Percentiles rank a stretch among this genome's conserved stretches.
Evolutionary conservation across 2,888 invertebrate species (phyloP).

Genomic region (Macrophya alboannulata): DNA sequence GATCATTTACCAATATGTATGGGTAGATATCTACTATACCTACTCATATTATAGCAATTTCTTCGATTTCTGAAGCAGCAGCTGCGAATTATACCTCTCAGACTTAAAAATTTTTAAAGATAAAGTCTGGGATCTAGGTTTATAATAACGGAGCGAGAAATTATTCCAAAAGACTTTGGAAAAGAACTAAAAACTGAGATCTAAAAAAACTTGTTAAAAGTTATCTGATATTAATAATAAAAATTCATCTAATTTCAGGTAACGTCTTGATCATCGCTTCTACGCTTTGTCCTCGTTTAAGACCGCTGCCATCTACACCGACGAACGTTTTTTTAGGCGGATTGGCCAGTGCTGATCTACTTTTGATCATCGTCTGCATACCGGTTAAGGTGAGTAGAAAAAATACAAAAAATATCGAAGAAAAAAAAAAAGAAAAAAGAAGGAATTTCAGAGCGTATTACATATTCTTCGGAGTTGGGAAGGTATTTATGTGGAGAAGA

Average conservation of each 20-base stretch:
- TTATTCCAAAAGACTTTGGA: too few species aligned
- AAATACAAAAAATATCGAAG: not conserved
- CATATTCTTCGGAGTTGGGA: not conserved
- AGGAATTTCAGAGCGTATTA: not conserved
- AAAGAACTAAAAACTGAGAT: too few species aligned
- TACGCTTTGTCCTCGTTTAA: slow-evolving; percentile 77
- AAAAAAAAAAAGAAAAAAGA: not conserved
- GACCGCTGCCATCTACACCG: slow-evolving; percentile 75
- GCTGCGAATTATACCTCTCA: too few species aligned
- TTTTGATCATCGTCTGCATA: slow-evolving; percentile 86
- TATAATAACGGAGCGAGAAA: too few species aligned
- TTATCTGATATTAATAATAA: too few species aligned
- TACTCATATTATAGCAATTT: too few species aligned
- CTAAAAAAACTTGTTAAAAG: too few species aligned
- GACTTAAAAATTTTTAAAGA: too few species aligned
- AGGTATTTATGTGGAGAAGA: not conserved
- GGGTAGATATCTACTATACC: too few species aligned
- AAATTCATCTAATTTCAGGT: slow-evolving; percentile 64
- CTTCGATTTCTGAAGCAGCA: too few species aligned
- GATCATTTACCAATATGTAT: too few species aligned
- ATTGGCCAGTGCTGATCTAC: slow-evolving; percentile 86
- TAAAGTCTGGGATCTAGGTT: too few species aligned
- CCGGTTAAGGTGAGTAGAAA: slow-evolving; percentile 85
- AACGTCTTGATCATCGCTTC: slow-evolving; percentile 82
- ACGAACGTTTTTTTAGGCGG: slow-evolving; percentile 88